Evolutionary conservation across 2,888 invertebrate species (phyloP), one percentile per base, ranked within the genome.

Genomic region (Oscheius sp.): DNA sequence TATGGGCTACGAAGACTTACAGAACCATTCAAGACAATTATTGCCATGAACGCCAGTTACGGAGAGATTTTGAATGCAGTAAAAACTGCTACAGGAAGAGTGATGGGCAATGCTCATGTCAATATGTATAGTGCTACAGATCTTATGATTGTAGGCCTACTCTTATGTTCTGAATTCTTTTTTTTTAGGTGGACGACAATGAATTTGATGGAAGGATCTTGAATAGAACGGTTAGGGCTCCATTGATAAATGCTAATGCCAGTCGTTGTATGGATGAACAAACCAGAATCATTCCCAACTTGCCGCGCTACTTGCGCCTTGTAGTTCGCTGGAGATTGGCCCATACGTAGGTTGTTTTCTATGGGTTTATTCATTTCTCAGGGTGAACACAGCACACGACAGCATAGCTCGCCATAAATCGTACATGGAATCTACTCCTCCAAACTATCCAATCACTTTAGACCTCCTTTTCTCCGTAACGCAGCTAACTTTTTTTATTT

Each of bases 241-340:
- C 50, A 5, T 24, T 64, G 2, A 12, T 64, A 4, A 17, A 50
- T 14, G 51, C 50, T 2, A 14, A 41, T 1, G 64, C 32, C 4
- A 22, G 14, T 30, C 50, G 51, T 12, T 44, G 45, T 36, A 50
- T 64, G 51, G 41, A 33, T 9, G 64, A 64, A 22, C 54, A 64
- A 28, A 50, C 50, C 2, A 38, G 54, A 1, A 64, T 64, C 14
- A 28, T 41, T 22, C 54, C 64, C n/a, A 28, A 36, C 4, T 22
- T 64, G 8, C 64, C 64, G 9, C 14, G 51, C 9, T 54, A 38
- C 54, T 28, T 64, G 8, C 36, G 64, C 1, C 41, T 64, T 3
- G 64, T 64, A 2, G 64, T 64, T 22, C 44, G 45, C 50, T 64
- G 64, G 64, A 59, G 44, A 26, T 24, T 12, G 4, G 44, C 59